Evolutionary conservation across 2,797 vertebrate species (phyloP), one percentile per base, ranked within the genome.

Genomic region (Cichlasoma orientale): DNA sequence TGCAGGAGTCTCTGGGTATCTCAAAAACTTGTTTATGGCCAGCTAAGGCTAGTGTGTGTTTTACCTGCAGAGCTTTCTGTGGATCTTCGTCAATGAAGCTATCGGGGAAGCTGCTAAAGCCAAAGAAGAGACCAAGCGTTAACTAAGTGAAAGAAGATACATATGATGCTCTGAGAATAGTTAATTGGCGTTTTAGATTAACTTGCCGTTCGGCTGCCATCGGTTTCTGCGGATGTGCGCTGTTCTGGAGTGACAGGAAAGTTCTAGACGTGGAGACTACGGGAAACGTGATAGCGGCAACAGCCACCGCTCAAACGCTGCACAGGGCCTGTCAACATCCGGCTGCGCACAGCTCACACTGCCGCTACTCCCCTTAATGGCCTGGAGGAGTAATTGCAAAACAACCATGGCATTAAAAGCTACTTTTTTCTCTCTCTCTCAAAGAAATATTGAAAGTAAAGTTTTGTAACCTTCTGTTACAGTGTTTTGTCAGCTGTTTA

Each of bases 1-100:
- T 14, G 2, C 59, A 53, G 59, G 4, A 58, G 4, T 0, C 4
- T 14, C 3, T 3, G 29, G 9, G 0, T 18, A 3, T 16, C 1
- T 2, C 2, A 1, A 27, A 29, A 4, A 52, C 47, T 7, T 16
- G 12, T 47, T 5, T 47, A 18, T 12, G 1, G 13, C 14, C 33
- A 61, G 21, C 59, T 69, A 44, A 63, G 7, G 76, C 41, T 71
- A 41, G 53, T 83, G 72, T 94, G 53, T 83, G 72, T 94, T 94
- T 94, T 94, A 97, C 96, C 96, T 96, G 86, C 61, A 97, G 86
- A 77, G 95, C 95, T 92, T 82, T 94, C 85, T 92, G 89, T 50
- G 96, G 96, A 72, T 96, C 93, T 47, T 95, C 94, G 78, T 94
- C 95, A 87, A 97, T 94, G 90, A 92, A 92, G 93, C 88, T 92